Base-by-base conservation (phyloP, 2,113 vertebrate species). In the Pelodiscus sinensis region DNA sequence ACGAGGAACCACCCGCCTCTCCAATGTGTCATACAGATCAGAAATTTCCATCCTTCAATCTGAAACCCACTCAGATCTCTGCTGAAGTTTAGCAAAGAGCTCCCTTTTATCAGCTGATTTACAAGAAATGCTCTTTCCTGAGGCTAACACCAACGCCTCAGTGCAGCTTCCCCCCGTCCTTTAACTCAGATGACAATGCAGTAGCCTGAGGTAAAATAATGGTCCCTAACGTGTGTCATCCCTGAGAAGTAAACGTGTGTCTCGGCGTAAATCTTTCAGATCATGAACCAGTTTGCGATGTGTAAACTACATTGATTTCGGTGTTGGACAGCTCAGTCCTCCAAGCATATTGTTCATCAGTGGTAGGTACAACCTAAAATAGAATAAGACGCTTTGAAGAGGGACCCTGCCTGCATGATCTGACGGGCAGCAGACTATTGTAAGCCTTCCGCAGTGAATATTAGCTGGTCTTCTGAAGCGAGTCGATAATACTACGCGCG, bases 61-160 rank as follows among this genome's bases (percentile, higher is more conserved):
- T 89, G 83, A 88, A 65, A 75, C 60, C 57, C 54, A n/a, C 86
- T 62, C 82, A 77, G 62, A 31, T 35, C 92, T 65, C 73, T 77
- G 38, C 73, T 77, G 38, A 44, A 77, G 38, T 77, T 75, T 77
- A 89, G 38, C 79, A 95, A 96, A 97, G 87, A 75, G 58, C 51
- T 94, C 93, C 29, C 90, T 85, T 94, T 95, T 83, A 44, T 97
- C 96, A 96, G 62, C 75, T 94, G 94, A 89, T 95, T 96, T 97
- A 97, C 92, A 90, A 94, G 94, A 97, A 97, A 96, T 51, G 54
- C 54, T 44, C 68, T 65, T 77, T 38, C 73, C 44, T 24, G 38
- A 50, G 38, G 73, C 73, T 9, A 77, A 50, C 38, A 24, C 3
- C 2, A 77, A 50, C 5, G 22, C 35, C 73, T 77, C 73, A 77